Base-by-base conservation (phyloP, 1,140 invertebrate species). In the Drosophila carrolli region DNA sequence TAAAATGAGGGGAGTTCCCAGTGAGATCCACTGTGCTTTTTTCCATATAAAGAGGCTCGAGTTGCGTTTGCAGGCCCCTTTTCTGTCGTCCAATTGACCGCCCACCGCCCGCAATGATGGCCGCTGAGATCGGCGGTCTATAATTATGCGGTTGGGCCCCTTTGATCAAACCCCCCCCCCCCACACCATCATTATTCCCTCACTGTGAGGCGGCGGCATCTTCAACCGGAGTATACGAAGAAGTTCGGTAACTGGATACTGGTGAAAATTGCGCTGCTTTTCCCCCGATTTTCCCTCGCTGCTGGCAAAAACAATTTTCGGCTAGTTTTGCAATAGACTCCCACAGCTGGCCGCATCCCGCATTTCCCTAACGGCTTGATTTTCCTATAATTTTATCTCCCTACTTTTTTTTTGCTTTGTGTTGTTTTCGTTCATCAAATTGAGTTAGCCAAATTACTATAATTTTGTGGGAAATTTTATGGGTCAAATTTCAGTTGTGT, bases 391-490 rank as follows among this genome's bases (percentile, higher is more conserved):
- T 71, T 81, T 70, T 16, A 46, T 77, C 72, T 57, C 46, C 51
- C 35, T 53, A 47, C 29, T 57, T 43, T 53, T 19, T 41, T 62
- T 46, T 47, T 32, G 44, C n/a, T 51, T 43, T 73, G 29, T 32
- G 7, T 32, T 23, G 23, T 23, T 23, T 43, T 80, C 51, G 54
- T 70, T 84, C 67, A 47, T 68, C 83, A 88, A 88, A 88, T 83
- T 81, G 80, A 81, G 84, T 89, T 89, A 66, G 76, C 84, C 57
- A 86, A 89, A 89, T 88, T 84, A 88, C 84, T 89, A 88, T 88
- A 88, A 88, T 88, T 88, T 84, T 79, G 73, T 88, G 84, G 84
- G 84, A 88, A 89, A 80, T 81, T 90, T 89, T 89, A 75, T 89
- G 81, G 85, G 84, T 89, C 84, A 89, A 72, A 89, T 88, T 86